Conservation (phyloP, 2,888 invertebrate genomes). For the Philhelius pedissequus region DNA sequence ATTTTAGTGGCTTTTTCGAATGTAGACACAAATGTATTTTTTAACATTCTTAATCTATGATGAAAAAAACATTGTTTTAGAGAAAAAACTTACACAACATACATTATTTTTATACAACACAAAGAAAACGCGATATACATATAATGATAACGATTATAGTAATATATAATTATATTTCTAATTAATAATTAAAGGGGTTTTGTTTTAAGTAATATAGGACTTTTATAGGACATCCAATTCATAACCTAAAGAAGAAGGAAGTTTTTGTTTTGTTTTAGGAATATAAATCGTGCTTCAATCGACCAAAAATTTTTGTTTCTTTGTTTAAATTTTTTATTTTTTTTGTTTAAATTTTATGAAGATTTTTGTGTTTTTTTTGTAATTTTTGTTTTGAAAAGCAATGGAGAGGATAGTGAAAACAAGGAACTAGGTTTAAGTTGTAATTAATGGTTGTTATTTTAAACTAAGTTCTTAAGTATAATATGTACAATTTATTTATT, state of each 20-base stretch:
- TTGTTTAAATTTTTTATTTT: slow-evolving; percentile 44
- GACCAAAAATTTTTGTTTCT: slow-evolving; percentile 36
- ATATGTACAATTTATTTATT: slow-evolving; percentile 19
- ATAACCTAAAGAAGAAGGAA: slow-evolving; percentile 51
- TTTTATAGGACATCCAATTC: slow-evolving; percentile 56
- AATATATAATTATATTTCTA: background rate
- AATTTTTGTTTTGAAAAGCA: background rate
- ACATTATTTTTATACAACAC: slow-evolving; percentile 57
- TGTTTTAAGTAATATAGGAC: slow-evolving; percentile 31
- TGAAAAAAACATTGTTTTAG: background rate
- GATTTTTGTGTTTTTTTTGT: slow-evolving; percentile 7
- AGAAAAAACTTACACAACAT: slow-evolving; percentile 33
- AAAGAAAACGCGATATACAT: slow-evolving; percentile 36
- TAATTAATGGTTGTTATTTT: background rate
- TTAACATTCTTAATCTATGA: slow-evolving; percentile 24
- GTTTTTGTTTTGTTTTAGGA: slow-evolving; percentile 40
- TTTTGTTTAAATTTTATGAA: background rate
- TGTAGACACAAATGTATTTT: slow-evolving; percentile 29
- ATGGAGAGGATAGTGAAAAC: slow-evolving; percentile 11
- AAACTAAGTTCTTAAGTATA: slow-evolving; percentile 28
- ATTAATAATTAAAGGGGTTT: background rate
- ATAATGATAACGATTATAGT: slow-evolving; percentile 15
- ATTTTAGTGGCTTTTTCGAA: slow-evolving; percentile 16
- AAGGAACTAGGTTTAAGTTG: background rate
- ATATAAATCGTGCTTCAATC: slow-evolving; percentile 68